Evolutionary conservation across 2,113 vertebrate genomes (phyloP), one percentile per base, ranked within the genome.

Genomic region (Forbesichthys agassizii): DNA sequence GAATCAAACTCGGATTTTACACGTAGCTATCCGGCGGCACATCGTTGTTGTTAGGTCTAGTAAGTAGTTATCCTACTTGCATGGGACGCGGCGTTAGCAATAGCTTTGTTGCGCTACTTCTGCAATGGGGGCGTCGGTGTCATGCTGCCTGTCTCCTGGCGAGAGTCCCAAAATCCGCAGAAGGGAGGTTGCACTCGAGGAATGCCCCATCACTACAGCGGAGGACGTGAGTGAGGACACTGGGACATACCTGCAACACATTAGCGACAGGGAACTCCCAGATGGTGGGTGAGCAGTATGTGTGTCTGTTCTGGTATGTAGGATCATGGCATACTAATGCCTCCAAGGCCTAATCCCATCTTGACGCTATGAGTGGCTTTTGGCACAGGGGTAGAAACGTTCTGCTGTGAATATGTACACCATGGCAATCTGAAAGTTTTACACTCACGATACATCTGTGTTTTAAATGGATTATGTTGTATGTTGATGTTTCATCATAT

Each of bases 221-320:
- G 88, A 90, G 77, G 95, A 96, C 71, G 90, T 95, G 73, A 91
- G 92, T 7, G 95, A 96, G 53, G 95, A 96, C 82, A 91, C 94
- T 0, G 95, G 94, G 64, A 95, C 95, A 13, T 95, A 95, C 90
- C 91, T 98, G 84, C 96, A 96, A 92, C 96, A 98, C 91, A 98
- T 96, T 91, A 98, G 95, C 53, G 96, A 97, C 92, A 86, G 95
- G 61, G 95, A 96, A 87, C 93, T 95, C 68, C 95, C 96, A 0
- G 95, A 96, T 63, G 95, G 96, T 98, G 86, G 83, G 94, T 78
- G 58, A 6, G 18, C 27, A 27, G 27, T 27, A 48, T 27, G 10
- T 33, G 52, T n/a, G n/a, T 42, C 36, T 42, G 36, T 42, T 42
- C 4, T 42, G 36, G 36, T 5, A 42, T 54, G 52, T 0, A 16